Conservation (phyloP, 2,113 vertebrate genomes). For the Heterochromis multidens region DNA sequence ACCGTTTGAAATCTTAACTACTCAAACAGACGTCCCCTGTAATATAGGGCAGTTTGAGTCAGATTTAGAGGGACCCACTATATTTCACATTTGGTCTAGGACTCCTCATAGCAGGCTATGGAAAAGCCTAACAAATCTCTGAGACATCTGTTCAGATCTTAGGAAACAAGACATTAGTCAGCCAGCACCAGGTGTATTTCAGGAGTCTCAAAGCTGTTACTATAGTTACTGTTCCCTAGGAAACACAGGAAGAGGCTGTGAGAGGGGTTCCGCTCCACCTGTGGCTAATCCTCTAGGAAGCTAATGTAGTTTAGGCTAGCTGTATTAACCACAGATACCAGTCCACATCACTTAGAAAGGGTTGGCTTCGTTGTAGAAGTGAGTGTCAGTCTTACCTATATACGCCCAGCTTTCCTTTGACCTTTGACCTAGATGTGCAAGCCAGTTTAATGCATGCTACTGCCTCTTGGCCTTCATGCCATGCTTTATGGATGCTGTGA, state of each 20-base stretch:
- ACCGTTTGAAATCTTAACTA: not conserved
- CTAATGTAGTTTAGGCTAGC: slow-evolving; percentile 8
- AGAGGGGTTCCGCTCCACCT: slow-evolving; percentile 72
- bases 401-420: not conserved
- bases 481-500: slow-evolving; percentile 1
- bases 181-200: slow-evolving; percentile 53
- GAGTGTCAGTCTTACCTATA: not conserved
- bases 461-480: not conserved
- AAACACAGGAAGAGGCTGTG: slow-evolving; percentile 66
- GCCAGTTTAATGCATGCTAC: not conserved
- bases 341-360: not conserved
- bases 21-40: not conserved
- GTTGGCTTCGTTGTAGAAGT: not conserved
- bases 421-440: not conserved
- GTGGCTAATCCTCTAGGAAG: slow-evolving; percentile 62
- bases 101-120: not conserved
- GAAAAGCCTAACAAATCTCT: not conserved
- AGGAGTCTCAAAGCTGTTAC: slow-evolving; percentile 71
- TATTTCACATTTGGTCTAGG: not conserved
- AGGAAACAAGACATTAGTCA: slow-evolving; percentile 42
- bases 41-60: not conserved
- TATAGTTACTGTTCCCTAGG: slow-evolving; percentile 72
- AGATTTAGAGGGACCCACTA: not conserved
- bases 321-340: not conserved
- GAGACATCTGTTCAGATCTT: slow-evolving; percentile 13